Evolutionary conservation across 2,888 invertebrate species (phyloP), one percentile per base, ranked within the genome.

Genomic region (Iphiclides podalirius): DNA sequence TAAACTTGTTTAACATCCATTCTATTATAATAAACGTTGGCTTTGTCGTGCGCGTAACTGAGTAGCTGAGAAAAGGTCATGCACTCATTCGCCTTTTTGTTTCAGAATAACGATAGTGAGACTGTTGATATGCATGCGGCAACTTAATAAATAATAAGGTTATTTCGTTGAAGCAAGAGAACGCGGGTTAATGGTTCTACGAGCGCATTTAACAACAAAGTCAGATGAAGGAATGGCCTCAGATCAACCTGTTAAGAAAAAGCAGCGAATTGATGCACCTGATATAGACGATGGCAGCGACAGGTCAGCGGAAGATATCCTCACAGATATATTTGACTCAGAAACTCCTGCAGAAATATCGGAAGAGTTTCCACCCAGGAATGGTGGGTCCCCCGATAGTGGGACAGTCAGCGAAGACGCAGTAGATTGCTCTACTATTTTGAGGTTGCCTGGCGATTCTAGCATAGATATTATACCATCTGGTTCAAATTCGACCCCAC

Each of bases 241-340:
- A 62, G 94, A 95, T 82, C 95, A 95, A 85, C 96, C 96, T 60
- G 93, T 94, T 64, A 95, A 94, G 75, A 96, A 96, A 89, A 93
- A 95, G 74, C 93, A 94, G 73, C 92, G 94, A 69, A 92, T 94
- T 61, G 92, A 93, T 60, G 90, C 90, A 6, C 90, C 91, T 7
- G 90, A 91, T 54, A 90, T 90, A 40, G 92, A 92, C 57, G 91
- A 91, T 55, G 78, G 73, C 17, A 79, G 83, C 43, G 89, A 88
- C 52, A 83, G 86, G 45, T 90, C 90, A 45, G 77, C 89, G 14
- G 90, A 91, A 52, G 89, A 89, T 54, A 84, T 79, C 40, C 72
- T 85, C 26, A 74, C 79, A 16, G 84, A 87, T 48, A 79, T 87
- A 55, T 88, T 80, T 43, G 83, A 87, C 48, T 66, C 80, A 1